Evolutionary conservation across 1,140 invertebrate genomes (phyloP), one percentile per base, ranked within the genome.

Genomic region (Dendrolimus kikuchii): DNA sequence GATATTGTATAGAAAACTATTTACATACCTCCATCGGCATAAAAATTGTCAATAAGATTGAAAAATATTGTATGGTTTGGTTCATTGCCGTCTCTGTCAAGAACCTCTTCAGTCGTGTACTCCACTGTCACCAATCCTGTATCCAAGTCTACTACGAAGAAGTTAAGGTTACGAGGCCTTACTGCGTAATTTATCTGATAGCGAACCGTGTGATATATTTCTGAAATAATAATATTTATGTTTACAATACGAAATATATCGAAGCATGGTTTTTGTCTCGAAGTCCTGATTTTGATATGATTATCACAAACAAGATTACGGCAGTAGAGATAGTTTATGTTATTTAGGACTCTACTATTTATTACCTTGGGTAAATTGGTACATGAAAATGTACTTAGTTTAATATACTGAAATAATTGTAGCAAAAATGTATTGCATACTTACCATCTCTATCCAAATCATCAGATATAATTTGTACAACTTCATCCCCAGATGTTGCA

Each of bases 401-500:
- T 37, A 36, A 48, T 43, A 5, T 38, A 43, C 6, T 23, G 23
- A 0, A 7, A 4, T 45, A 9, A 9, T 9, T 10, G 8, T 37
- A 2, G n/a, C 2, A 10, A 4, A 47, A 47, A 23, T 23, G n/a
- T 37, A 37, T 36, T 5, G 3, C 0, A 48, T 46, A 57, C 69
- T 83, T 66, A 89, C 88, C 70, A 62, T 90, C 89, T 72, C 89
- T 85, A 60, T 91, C 90, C n/a, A 70, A 51, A 59, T 91, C 90
- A 4, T 48, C 64, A 10, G 78, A 68, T 4, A 66, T 51, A 6
- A 90, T 51, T n/a, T 52, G 51, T 0, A 77, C 68, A 6, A 90
- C 78, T 8, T 71, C 51, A 8, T 68, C 70, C 5, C 70, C 80
- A 38, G 55, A 61, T 4, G 57, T 64, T 4, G 81, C 74, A 44